These are phyloP conservation scores for Odontocolon sp. DNA, from an alignment of 2,888 invertebrate genomes.

Conservation along the genomic window DNA sequence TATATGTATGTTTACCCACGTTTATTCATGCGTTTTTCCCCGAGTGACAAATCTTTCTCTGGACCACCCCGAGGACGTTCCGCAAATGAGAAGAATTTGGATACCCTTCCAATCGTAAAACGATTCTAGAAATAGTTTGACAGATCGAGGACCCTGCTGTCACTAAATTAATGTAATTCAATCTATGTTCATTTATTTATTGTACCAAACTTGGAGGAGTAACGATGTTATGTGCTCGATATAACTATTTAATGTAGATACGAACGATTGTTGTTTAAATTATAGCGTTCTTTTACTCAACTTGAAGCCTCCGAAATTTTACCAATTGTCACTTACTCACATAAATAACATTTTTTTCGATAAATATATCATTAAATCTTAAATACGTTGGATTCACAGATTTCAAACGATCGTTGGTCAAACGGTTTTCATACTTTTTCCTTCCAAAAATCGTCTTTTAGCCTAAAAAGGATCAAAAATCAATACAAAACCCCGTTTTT, in stretches of 20 bases:
- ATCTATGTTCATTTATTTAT: slow-evolving; percentile 11
- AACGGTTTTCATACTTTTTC: no score
- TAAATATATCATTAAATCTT: no score
- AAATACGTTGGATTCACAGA: no score
- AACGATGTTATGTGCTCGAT: neutral
- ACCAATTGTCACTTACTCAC: no score
- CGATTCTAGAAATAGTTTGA: slow-evolving; percentile 41
- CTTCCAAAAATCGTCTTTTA: no score
- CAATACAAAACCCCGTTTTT: no score
- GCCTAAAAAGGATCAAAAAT: no score
- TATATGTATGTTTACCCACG: neutral
- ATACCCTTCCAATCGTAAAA: slow-evolving; percentile 13
- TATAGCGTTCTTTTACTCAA: neutral
- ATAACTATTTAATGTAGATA: neutral
- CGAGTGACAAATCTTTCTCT: slow-evolving; percentile 49
- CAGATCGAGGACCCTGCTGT: slow-evolving; percentile 36
- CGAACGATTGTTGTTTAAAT: neutral
- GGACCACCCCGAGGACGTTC: slow-evolving; percentile 25
- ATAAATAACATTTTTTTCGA: no score
- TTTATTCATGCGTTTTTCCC: slow-evolving; percentile 56
- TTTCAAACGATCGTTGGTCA: no score
- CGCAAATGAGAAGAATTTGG: slow-evolving; percentile 29
- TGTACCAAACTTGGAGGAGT: neutral
- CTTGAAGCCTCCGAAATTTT: neutral
- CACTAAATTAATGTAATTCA: slow-evolving; percentile 21